These are phyloP conservation scores for Takifugu rubripes DNA, from an alignment of 2,797 vertebrate genomes.

Conservation along the genomic window DNA sequence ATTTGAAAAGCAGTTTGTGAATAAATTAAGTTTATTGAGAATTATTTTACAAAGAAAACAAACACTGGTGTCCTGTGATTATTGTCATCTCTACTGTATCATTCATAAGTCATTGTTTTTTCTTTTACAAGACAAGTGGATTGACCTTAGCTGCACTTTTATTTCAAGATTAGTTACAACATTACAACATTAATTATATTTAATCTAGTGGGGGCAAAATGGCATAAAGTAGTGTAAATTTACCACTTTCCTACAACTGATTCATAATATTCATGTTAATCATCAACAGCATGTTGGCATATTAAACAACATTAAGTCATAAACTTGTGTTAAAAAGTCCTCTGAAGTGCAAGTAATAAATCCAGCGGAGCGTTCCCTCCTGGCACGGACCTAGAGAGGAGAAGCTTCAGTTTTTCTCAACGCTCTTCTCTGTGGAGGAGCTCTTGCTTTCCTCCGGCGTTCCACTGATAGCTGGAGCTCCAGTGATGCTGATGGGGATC, in stretches of 20 bases:
- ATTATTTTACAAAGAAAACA: slow-evolving; percentile 78
- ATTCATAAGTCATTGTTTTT: background rate
- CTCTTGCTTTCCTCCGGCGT: background rate
- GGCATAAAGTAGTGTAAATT: background rate
- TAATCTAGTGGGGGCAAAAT: background rate
- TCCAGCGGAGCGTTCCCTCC: too few species aligned
- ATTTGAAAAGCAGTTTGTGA: slow-evolving; percentile 81
- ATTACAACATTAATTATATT: too few species aligned
- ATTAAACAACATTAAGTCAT: too few species aligned
- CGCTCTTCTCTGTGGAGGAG: slow-evolving; percentile 17
- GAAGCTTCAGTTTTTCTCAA: slow-evolving; percentile 8
- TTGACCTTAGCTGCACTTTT: too few species aligned
- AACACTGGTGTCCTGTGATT: slow-evolving; percentile 41
- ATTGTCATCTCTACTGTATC: slow-evolving; percentile 1
- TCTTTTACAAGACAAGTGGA: too few species aligned
- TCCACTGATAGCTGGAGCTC: slow-evolving; percentile 33
- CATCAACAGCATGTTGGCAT: too few species aligned
- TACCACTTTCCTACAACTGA: background rate
- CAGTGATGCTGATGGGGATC: slow-evolving; percentile 67
- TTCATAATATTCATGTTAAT: too few species aligned
- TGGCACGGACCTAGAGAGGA: background rate
- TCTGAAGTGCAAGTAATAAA: too few species aligned
- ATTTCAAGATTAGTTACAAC: too few species aligned
- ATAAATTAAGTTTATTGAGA: slow-evolving; percentile 85
- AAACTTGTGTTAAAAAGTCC: background rate